A percentile compares a stretch with the other conserved stretches of the same genome.
These are phyloP conservation scores for Willowsia nigromaculata DNA, from an alignment of 2,888 invertebrate species.

Conservation along the genomic window DNA sequence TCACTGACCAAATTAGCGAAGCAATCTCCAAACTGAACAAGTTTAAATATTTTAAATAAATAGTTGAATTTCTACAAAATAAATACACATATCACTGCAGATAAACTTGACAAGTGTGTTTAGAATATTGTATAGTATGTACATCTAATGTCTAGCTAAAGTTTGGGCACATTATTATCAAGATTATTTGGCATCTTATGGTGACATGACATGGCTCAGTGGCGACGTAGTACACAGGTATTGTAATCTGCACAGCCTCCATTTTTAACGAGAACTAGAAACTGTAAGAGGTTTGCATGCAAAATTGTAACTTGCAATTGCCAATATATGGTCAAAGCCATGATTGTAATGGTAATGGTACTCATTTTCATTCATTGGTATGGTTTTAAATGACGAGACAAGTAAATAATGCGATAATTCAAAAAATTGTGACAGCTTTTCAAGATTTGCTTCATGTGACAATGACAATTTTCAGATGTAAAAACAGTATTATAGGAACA, in stretches of 20 bases:
- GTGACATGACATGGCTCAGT: constrained; percentile 7
- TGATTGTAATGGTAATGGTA: background rate
- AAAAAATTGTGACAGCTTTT: constrained; percentile 1
- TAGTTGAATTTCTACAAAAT: background rate
- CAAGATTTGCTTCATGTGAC: constrained; percentile 16
- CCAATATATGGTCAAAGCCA: background rate
- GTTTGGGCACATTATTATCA: background rate
- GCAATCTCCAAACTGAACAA: background rate
- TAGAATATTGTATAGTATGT: background rate
- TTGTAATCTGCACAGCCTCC: background rate
- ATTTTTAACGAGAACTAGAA: background rate
- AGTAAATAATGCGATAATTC: background rate
- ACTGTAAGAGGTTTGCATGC: background rate
- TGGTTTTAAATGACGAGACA: background rate
- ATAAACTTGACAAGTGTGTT: background rate
- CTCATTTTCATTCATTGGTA: background rate
- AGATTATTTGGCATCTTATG: background rate
- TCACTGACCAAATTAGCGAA: background rate
- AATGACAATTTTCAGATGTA: background rate
- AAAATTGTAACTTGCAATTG: background rate
- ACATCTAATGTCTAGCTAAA: too few relatives aligned
- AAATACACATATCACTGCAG: background rate
- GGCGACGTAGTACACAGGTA: background rate
- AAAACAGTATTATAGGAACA: background rate
- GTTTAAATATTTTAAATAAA: background rate